Evolutionary conservation across 2,888 invertebrate genomes (phyloP), one percentile per base, ranked within the genome.

Genomic region (Invenusta paracnida): DNA sequence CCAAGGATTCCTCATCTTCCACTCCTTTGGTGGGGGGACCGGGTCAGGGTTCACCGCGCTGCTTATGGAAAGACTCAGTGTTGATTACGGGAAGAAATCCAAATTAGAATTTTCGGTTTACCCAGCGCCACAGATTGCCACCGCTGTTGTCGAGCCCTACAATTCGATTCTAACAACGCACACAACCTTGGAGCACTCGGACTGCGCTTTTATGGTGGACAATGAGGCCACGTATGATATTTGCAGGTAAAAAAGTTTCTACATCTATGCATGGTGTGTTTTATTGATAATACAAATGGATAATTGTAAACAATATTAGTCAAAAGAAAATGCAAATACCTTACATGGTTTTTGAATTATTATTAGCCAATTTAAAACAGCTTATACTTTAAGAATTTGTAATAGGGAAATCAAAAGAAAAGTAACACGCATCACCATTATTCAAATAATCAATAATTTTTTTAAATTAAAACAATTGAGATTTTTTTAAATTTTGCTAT

Each of bases 151-250:
- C 0, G 86, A 86, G 66, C 86, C 86, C 0, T 86, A 86, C 81
- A 86, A 86, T 30, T 87, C 79, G 0, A 31, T 86, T 30, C 29
- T 86, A 66, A 87, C 81, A 11, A 28, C 67, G 2, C 86, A 86
- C 31, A 27, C 86, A 0, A 87, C 86, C 0, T 29, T 86, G 86
- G 86, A 86, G 23, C 23, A 67, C 28, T 25, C 79, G 17, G 86
- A 86, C 31, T n/a, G 29, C n/a, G 31, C 86, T 2, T 28, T 81
- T 23, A 28, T 86, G 11, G 29, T 87, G 28, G 86, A 86, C 23
- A 86, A 86, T 48, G 86, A 86, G 81, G 87, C 86, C 5, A 29
- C 86, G 17, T 86, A 29, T 30, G 81, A 87, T 2, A 86, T 86
- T 5, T 86, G 86, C 23, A 73, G 30, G 0, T 28, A 67, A 5